Percentiles rank a stretch among this genome's conserved stretches.
phyloP scores from a whole-genome alignment of 2,797 vertebrate species.

The Chiloscyllium punctatum region DNA sequence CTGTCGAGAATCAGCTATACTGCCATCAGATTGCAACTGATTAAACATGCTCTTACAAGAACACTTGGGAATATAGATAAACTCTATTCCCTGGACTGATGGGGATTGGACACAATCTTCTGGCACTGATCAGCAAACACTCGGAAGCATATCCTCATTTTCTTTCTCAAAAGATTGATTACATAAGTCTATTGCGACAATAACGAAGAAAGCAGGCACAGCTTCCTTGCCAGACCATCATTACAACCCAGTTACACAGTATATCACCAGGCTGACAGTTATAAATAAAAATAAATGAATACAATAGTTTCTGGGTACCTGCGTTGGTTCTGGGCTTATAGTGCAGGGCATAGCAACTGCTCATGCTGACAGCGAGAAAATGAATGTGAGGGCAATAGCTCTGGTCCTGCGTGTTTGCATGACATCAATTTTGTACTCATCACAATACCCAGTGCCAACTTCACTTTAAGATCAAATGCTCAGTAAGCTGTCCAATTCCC shows the following conservation, averaged over 20 bases:
- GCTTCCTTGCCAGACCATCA: background rate
- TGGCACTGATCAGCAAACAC: slow-evolving; percentile 5
- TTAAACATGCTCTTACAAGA: slow-evolving; percentile 20
- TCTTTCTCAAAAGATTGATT: slow-evolving; percentile 25
- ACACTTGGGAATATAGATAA: slow-evolving; percentile 30
- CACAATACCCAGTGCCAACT: background rate
- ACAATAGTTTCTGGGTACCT: background rate
- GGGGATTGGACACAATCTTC: slow-evolving; percentile 12
- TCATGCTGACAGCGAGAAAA: slow-evolving; percentile 16
- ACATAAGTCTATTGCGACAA: slow-evolving; percentile 12
- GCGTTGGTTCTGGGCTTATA: background rate
- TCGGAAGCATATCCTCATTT: background rate
- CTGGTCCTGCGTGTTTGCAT: background rate
- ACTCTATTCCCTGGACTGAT: slow-evolving; percentile 26
- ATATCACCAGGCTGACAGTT: slow-evolving; percentile 6
- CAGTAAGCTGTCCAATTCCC: background rate
- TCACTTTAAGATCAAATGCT: background rate
- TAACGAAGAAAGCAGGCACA: background rate
- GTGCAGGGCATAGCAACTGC: slow-evolving; percentile 5
- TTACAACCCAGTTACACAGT: background rate
- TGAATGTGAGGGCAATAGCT: background rate
- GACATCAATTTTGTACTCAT: background rate
- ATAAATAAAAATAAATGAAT: slow-evolving; percentile 33
- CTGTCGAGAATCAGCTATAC: background rate
- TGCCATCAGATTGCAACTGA: slow-evolving; percentile 14